Evolutionary conservation across 2,888 invertebrate genomes (phyloP), one percentile per base, ranked within the genome.

Genomic region (Ormyrus thymus): DNA sequence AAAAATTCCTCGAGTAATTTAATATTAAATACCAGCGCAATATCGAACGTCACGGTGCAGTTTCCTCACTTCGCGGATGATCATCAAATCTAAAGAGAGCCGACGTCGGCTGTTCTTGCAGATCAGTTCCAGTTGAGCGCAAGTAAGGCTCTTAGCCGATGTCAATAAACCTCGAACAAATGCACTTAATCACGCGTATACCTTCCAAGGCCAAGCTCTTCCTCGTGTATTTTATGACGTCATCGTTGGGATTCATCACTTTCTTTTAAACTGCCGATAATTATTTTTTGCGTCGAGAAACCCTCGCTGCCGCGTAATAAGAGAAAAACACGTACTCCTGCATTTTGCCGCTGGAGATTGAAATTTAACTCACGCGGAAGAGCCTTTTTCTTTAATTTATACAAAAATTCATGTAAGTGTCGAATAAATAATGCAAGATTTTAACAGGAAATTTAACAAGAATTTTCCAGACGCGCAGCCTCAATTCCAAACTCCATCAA

Each of bases 131-230:
- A 82, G 82, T 81, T 82, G 85, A 84, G 82, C 83, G 84, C 81
- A 82, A 83, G 79, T 76, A 79, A 80, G 82, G 82, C 81, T 81
- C 81, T 83, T 83, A 81, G 69, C 82, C 81, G 83, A 84, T 84
- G 84, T 84, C 83, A 83, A 84, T 84, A 84, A 84, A 85, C 84
- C 81, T 83, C 82, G 81, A 82, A 84, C 84, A 84, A 86, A 84
- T 83, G 84, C 83, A 85, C 83, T 86, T 85, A 86, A 86, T 84
- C 84, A 85, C 82, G 85, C 85, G 81, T 82, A 73, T 62, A 65
- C 64, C 62, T 68, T 13, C 53, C 62, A 73, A 72, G 76, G 80
- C 70, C 71, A 61, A 65, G 68, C 76, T 79, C 66, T 9, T 56
- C 50, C 65, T 10, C 43, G 46, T 7, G n/a, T 48, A 48, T 78